Conservation (phyloP, 2,113 vertebrate genomes). For the Pionites leucogaster region DNA sequence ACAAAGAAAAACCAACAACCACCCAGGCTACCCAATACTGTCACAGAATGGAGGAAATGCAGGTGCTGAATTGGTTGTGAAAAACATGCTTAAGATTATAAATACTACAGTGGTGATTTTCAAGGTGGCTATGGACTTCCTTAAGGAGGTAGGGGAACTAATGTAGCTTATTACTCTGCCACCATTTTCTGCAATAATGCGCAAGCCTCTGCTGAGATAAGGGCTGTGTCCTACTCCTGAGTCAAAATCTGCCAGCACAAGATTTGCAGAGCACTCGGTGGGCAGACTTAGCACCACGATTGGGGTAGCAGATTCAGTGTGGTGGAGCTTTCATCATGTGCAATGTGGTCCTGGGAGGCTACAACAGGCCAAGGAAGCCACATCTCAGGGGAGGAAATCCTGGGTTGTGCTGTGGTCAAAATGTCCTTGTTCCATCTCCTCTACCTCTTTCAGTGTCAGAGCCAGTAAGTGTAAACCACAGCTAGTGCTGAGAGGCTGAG, state of each 20-base stretch:
- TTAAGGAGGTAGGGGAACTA: background rate
- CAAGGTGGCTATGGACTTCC: background rate
- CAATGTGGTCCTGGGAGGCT: background rate
- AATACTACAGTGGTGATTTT: background rate
- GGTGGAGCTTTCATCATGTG: background rate
- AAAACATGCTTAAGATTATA: background rate
- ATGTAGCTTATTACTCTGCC: background rate
- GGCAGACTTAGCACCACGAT: background rate
- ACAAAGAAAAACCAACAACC: background rate
- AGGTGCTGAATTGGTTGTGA: background rate
- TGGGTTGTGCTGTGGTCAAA: background rate
- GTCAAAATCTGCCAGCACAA: background rate
- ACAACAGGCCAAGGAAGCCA: background rate
- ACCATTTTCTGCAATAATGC: rapidly evolving
- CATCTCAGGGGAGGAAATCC: background rate
- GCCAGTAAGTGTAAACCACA: background rate
- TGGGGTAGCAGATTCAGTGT: background rate
- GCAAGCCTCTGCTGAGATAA: background rate
- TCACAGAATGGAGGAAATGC: background rate
- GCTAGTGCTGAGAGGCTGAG: background rate
- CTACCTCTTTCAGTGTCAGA: background rate
- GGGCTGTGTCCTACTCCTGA: background rate
- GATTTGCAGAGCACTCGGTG: background rate
- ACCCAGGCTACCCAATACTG: background rate
- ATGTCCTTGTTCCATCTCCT: background rate